phyloP scores from a whole-genome alignment of 2,113 vertebrate genomes.

The Sinosuthora webbiana region DNA sequence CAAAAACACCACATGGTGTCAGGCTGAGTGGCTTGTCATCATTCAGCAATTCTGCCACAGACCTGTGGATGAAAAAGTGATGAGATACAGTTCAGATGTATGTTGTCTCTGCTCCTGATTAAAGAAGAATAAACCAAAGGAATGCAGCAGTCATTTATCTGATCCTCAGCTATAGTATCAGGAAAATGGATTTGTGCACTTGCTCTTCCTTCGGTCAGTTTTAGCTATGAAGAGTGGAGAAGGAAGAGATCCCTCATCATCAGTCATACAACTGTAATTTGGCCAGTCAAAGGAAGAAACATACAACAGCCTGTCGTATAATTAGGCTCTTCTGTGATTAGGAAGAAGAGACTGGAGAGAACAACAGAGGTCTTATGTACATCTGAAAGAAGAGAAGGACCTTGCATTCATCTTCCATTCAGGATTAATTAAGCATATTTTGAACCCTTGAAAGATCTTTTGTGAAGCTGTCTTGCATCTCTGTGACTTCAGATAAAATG shows the following conservation, averaged over 20 bases:
- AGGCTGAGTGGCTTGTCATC: neutral
- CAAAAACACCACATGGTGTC: neutral
- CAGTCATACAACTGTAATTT: neutral
- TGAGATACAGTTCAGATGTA: neutral
- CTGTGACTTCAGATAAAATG: neutral
- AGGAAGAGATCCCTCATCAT: neutral
- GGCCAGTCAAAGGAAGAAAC: neutral
- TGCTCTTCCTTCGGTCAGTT: neutral
- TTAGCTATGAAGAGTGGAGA: neutral
- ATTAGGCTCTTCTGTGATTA: neutral
- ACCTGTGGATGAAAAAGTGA: neutral
- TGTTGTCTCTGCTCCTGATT: neutral
- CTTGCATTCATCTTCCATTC: conserved; percentile 1
- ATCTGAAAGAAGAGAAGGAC: neutral
- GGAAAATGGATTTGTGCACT: neutral
- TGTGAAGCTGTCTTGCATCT: neutral
- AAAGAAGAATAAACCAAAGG: neutral
- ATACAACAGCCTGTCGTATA: neutral
- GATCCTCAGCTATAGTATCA: neutral
- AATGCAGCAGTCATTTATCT: neutral
- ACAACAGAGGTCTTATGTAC: neutral
- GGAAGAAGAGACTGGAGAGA: neutral
- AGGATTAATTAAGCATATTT: conserved; percentile 22
- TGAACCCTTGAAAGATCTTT: conserved; percentile 3
- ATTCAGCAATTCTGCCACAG: neutral